Conservation (phyloP, 2,888 invertebrate genomes). For the Melikaiella ostensackeni region DNA sequence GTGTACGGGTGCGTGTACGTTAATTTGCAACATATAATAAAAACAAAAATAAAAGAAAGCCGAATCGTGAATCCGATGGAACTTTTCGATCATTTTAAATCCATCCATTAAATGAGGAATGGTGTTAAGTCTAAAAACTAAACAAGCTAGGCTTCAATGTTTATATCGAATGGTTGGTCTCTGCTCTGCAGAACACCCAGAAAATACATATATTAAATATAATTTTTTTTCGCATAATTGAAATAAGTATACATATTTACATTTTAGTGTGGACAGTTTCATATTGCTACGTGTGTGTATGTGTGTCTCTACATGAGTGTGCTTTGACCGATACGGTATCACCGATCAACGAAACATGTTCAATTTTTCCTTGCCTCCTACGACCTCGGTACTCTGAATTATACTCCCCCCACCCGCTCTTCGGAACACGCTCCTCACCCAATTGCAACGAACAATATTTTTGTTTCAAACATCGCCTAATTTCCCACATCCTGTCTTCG, state of each 20-base stretch:
- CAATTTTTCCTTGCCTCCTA: neutral
- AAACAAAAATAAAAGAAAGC: conserved; percentile 12
- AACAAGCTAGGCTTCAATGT: conserved; percentile 6
- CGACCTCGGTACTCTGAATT: neutral
- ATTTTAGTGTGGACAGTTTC: neutral
- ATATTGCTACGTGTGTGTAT: conserved; percentile 23
- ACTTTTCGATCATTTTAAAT: neutral
- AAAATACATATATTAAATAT: conserved; percentile 32
- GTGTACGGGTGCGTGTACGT: conserved; percentile 32
- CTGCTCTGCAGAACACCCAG: neutral
- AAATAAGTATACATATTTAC: conserved; percentile 32
- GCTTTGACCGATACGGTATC: neutral
- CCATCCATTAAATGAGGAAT: neutral
- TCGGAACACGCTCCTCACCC: neutral
- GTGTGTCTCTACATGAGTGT: conserved; percentile 16
- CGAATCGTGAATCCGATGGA: neutral
- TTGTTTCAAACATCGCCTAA: conserved; percentile 4
- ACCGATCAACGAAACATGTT: conserved; percentile 10
- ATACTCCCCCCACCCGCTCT: neutral
- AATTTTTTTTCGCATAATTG: conserved; percentile 19
- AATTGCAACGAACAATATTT: neutral
- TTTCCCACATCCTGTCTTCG: neutral
- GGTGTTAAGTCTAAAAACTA: conserved; percentile 20
- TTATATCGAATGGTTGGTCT: conserved; percentile 8
- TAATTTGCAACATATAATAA: conserved; percentile 4